Percentiles rank a stretch among this genome's conserved stretches.
Conservation (phyloP, 2,113 vertebrate species). For the Cromileptes altivelis region DNA sequence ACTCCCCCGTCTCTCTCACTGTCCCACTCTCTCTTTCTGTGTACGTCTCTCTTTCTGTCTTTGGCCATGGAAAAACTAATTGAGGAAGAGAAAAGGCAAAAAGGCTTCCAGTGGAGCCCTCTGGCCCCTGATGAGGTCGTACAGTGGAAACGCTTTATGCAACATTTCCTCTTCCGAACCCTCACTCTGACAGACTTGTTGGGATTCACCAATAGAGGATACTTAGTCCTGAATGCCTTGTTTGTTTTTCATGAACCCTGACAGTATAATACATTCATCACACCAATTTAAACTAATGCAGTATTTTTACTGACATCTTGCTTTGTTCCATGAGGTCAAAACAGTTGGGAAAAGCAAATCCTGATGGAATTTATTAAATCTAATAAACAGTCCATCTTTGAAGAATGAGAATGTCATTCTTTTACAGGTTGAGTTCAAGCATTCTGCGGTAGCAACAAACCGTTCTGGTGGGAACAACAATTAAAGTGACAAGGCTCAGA, state of each 20-base stretch:
- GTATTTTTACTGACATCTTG: too few species aligned
- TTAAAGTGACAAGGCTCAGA: not conserved
- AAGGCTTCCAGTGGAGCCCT: constrained; percentile 59
- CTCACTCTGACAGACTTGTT: not conserved
- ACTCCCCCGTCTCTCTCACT: constrained; percentile 65
- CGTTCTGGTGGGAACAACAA: not conserved
- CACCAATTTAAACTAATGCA: not conserved
- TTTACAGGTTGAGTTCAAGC: not conserved
- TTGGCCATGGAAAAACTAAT: constrained; percentile 75
- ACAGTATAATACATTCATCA: not conserved
- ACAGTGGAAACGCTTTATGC: not conserved
- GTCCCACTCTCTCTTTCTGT: constrained; percentile 39
- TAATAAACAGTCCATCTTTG: not conserved
- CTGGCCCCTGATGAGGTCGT: constrained; percentile 24
- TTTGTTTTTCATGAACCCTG: not conserved
- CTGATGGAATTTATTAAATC: not conserved
- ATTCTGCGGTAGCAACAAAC: not conserved
- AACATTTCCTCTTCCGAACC: constrained; percentile 27
- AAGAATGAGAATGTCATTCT: not conserved
- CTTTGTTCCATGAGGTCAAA: not conserved
- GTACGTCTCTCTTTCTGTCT: constrained; percentile 38
- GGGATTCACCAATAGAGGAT: not conserved
- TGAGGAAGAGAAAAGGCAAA: constrained; percentile 41
- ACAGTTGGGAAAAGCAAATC: not conserved
- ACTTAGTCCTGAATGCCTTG: not conserved